Evolutionary conservation across 2,888 invertebrate genomes (phyloP), one percentile per base, ranked within the genome.

Genomic region (Adineta ricciae): DNA sequence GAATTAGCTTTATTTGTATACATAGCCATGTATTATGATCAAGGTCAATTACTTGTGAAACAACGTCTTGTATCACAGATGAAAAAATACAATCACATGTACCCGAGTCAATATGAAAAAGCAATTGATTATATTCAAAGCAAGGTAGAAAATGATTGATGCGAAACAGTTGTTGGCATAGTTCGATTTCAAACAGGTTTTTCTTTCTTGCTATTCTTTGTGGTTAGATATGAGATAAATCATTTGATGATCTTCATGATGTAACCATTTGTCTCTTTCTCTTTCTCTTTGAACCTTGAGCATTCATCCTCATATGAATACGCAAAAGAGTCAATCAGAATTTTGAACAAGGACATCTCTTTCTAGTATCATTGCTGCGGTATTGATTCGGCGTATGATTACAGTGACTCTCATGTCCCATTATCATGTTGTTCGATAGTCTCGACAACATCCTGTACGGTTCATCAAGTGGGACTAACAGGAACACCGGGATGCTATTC

Each of bases 361-460:
- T 52, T 64, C 32, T 64, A 78, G 78, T 78, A 78, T 41, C 38
- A 78, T n/a, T 78, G 78, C 14, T 78, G 78, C n/a, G 78, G 78
- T 24, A n/a, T 78, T 41, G 78, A 78, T 41, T 41, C 78, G 14
- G 78, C 78, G 3, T 78, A 78, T 41, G 78, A 78, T 78, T 78
- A 78, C 14, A 41, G 41, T n/a, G 78, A 78, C 8, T 41, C 41
- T n/a, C 78, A 41, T 78, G 3, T 78, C 11, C 78, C 78, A 38
- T 78, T n/a, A 78, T 78, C 78, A 11, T 78, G 78, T 9, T 78
- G 78, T 78, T 78, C 78, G 2, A 41, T 19, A n/a, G 14, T n/a
- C 16, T 24, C 41, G 2, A 1, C 21, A 78, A 9, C n/a, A 78
- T n/a, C 41, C 3, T 78, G 78, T 78, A 78, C 41, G 9, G 41